Conservation (phyloP, 2,888 invertebrate genomes). For the Deilephila elpenor region DNA sequence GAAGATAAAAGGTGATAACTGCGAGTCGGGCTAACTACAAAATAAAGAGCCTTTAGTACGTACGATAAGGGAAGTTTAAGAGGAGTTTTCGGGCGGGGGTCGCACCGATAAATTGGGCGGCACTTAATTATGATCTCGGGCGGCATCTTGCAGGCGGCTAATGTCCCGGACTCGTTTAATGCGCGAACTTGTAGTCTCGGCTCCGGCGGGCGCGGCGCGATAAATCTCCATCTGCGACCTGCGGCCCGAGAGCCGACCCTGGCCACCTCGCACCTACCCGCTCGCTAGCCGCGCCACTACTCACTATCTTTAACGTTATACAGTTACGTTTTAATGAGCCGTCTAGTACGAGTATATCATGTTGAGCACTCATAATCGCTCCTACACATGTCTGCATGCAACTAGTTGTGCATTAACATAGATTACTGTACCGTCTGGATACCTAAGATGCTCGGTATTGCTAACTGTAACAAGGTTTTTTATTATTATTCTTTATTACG, state of each 20-base stretch:
- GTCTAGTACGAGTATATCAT: conserved; percentile 18
- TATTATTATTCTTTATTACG: conserved; percentile 5
- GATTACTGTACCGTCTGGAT: conserved; percentile 11
- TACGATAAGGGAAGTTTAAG: conserved; percentile 83
- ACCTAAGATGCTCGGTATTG: background rate
- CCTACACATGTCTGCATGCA: conserved; percentile 20
- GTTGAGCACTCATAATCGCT: conserved; percentile 6
- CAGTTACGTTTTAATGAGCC: conserved; percentile 23
- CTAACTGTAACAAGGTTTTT: conserved; percentile 13
- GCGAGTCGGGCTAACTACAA: conserved; percentile 77
- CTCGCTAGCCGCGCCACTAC: background rate
- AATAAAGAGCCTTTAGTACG: conserved; percentile 82
- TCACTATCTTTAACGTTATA: background rate
- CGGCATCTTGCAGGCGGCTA: conserved; percentile 84
- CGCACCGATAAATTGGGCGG: conserved; percentile 84
- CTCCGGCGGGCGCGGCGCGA: conserved; percentile 81
- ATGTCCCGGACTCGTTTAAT: conserved; percentile 84
- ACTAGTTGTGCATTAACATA: conserved; percentile 22
- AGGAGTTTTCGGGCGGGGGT: conserved; percentile 80
- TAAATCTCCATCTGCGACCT: conserved; percentile 80
- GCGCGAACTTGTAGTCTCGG: conserved; percentile 82
- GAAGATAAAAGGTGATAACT: conserved; percentile 77
- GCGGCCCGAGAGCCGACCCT: conserved; percentile 54
- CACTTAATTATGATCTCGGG: conserved; percentile 85
- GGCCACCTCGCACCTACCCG: conserved; percentile 31